Conservation (phyloP, 2,113 vertebrate species). For the Halichoeres trimaculatus region DNA sequence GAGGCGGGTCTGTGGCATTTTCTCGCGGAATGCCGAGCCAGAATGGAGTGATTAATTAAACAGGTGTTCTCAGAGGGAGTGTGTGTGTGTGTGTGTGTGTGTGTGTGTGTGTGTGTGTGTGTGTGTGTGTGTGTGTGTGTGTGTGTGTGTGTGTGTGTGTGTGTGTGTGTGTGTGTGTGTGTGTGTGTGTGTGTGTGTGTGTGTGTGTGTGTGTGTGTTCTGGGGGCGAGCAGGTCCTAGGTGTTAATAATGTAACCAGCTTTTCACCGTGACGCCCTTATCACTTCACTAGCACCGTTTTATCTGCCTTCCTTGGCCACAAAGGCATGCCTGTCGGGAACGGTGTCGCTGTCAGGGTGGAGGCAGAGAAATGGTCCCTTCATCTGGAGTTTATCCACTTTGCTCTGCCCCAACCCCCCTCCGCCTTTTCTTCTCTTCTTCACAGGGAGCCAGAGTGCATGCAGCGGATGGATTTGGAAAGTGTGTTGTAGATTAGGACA, state of each 20-base stretch:
- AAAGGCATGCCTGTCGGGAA: constrained; percentile 79
- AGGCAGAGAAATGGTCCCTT: constrained; percentile 79
- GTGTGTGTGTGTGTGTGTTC: constrained; percentile 68
- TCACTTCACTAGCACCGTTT: constrained; percentile 73
- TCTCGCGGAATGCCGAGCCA: constrained; percentile 68
- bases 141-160: no score
- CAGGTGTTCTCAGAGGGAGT: constrained; percentile 75
- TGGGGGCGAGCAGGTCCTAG: constrained; percentile 71
- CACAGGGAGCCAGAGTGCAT: constrained; percentile 65
- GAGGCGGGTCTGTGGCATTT: constrained; percentile 80
- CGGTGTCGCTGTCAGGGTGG: constrained; percentile 77
- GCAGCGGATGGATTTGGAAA: constrained; percentile 74
- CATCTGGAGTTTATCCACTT: constrained; percentile 85
- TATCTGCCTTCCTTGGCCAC: constrained; percentile 79
- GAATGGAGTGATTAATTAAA: constrained; percentile 86
- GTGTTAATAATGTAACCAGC: constrained; percentile 83
- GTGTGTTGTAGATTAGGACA: constrained; percentile 72
- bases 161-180: no score
- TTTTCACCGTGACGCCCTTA: constrained; percentile 75
- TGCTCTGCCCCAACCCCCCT: constrained; percentile 66
- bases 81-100: constrained; percentile 69
- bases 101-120: no score
- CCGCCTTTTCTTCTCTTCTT: constrained; percentile 57
- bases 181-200: no score
- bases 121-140: no score